Base-by-base conservation (phyloP, 1,140 invertebrate species). In the Daktulosphaira vitifoliae region DNA sequence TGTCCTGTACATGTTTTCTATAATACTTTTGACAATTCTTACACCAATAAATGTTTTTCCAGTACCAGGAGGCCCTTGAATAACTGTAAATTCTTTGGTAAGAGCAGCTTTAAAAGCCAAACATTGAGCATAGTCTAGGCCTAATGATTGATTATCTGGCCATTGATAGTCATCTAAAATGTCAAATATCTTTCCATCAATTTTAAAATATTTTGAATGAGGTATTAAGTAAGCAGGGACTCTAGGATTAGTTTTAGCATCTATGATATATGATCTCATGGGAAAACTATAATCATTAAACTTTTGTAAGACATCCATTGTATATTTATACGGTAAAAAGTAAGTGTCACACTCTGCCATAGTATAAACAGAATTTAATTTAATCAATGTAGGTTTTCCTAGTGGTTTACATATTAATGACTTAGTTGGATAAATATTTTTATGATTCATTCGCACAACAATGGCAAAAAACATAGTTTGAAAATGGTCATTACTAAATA, bases 21-120 rank as follows among this genome's bases (percentile, higher is more conserved):
- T 70, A 8, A 88, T 71, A 5, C 77, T 78, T 65, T 80, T 73
- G 0, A 81, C 78, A 33, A 88, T 76, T 74, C 84, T 79, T 13
- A 86, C 73, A 4, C 85, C 87, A 16, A 89, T 70, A 71, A 76
- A 85, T 0, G 88, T 89, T 76, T 90, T 90, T 0, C 87, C 88
- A 2, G 87, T 89, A 8, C 88, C 88, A 1, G 88, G 87, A 11
- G 83, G 83, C 0, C 84, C 84, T 77, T 91, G 89, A 67, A 91
- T 90, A 2, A 92, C 76, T 4, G 81, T 76, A 68, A 86, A 82
- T 70, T 85, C 80, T 50, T 79, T 75, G 0, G 77, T 80, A 15
- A 86, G 68, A 1, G 82, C 81, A 18, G 80, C 74, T 67, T 76
- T 72, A 67, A 80, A 81, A 0, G 85, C 84, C 15, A 72, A 70